Percentiles rank a stretch among this genome's conserved stretches.
These are phyloP conservation scores for crab-eating macaque (Macaca fascicularis) DNA, from an alignment of 2,113 vertebrate genomes.

Conservation along the genomic window T2T-MFA8v1.1 NC_088385.1:116739001-116739500, in stretches of 20 bases:
- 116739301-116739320: not conserved
- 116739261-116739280: not conserved
- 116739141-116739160: not conserved
- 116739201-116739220: not conserved
- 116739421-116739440: no score
- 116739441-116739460: no score
- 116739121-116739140: not conserved
- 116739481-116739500: no score
- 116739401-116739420: no score
- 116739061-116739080: not conserved
- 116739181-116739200: not conserved
- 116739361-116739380: not conserved
- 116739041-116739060: not conserved
- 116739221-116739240: not conserved
- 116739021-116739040: not conserved
- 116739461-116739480: no score
- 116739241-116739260: not conserved
- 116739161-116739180: not conserved
- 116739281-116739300: not conserved
- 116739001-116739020: not conserved
- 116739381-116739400: no score
- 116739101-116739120: not conserved
- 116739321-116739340: not conserved
- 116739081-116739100: slow-evolving; percentile 7
- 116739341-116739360: not conserved